Evolutionary conservation across 1,140 invertebrate species (phyloP).

Genomic region (Spodoptera litura): DNA sequence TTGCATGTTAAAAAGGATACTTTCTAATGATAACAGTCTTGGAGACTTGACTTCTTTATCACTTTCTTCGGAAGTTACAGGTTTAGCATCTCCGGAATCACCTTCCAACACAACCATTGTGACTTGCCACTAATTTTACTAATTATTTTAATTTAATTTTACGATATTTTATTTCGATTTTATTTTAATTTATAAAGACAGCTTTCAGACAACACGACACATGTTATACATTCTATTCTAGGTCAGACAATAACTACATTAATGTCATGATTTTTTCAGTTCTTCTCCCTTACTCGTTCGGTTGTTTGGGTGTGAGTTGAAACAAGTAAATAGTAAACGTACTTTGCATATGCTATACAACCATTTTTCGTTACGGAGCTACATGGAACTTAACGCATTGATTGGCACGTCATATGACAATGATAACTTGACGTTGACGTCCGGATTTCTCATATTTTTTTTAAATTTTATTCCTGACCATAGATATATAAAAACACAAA

Average conservation of each 20-base stretch:
- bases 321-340: too few relatives aligned
- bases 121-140: constrained; percentile 17
- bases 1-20: constrained; percentile 73
- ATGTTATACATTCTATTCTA: not conserved
- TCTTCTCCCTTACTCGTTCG: not conserved
- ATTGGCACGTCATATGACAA: too few relatives aligned
- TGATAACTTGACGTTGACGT: not conserved
- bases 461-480: too few relatives aligned
- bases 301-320: too few relatives aligned
- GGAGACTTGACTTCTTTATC: constrained; percentile 69
- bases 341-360: too few relatives aligned
- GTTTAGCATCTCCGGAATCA: constrained; percentile 72
- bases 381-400: too few relatives aligned
- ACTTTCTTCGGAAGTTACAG: constrained; percentile 63
- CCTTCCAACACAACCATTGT: constrained; percentile 76
- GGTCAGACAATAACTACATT: not conserved
- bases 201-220: constrained; percentile 41
- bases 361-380: too few relatives aligned
- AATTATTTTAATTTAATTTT: not conserved
- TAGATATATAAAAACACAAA: too few relatives aligned
- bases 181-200: constrained; percentile 17
- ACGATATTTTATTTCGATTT: constrained; percentile 10
- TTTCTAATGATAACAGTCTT: constrained; percentile 76
- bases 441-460: not conserved
- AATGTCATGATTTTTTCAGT: not conserved